A percentile compares a stretch with the other conserved stretches of the same genome.
Conservation (phyloP, 1,140 invertebrate species). For the Vollenhovia emeryi region DNA sequence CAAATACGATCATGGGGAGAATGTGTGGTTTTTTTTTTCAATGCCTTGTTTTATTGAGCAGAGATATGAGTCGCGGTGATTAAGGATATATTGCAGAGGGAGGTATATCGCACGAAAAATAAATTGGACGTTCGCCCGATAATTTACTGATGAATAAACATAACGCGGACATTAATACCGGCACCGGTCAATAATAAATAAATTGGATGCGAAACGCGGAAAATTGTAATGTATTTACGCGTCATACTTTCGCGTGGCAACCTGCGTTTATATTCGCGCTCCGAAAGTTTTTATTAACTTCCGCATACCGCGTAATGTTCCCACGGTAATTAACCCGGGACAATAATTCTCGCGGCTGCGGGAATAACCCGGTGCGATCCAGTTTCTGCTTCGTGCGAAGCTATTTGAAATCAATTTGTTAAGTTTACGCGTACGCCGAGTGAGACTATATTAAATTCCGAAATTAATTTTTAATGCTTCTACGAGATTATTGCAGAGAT, state of each 20-base stretch:
- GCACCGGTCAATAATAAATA: constrained; percentile 61
- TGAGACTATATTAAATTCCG: not conserved
- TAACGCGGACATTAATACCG: constrained; percentile 58
- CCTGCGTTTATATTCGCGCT: constrained; percentile 54
- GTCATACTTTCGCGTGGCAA: constrained; percentile 58
- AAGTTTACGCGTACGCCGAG: constrained; percentile 28
- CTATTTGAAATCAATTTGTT: constrained; percentile 59
- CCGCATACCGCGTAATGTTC: constrained; percentile 58
- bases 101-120: constrained; percentile 52
- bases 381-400: constrained; percentile 71
- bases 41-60: constrained; percentile 34
- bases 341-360: constrained; percentile 87
- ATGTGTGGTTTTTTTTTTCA: constrained; percentile 37
- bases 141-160: constrained; percentile 61
- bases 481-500: not conserved
- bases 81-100: constrained; percentile 48
- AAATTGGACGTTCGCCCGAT: constrained; percentile 59
- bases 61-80: constrained; percentile 9
- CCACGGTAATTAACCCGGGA: constrained; percentile 60
- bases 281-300: constrained; percentile 64
- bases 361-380: constrained; percentile 87
- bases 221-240: constrained; percentile 63
- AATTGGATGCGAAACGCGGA: constrained; percentile 61
- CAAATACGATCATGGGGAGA: not conserved
- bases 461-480: constrained; percentile 24